Conservation (phyloP, 2,113 vertebrate species). For the Lepisosteus osseus region DNA sequence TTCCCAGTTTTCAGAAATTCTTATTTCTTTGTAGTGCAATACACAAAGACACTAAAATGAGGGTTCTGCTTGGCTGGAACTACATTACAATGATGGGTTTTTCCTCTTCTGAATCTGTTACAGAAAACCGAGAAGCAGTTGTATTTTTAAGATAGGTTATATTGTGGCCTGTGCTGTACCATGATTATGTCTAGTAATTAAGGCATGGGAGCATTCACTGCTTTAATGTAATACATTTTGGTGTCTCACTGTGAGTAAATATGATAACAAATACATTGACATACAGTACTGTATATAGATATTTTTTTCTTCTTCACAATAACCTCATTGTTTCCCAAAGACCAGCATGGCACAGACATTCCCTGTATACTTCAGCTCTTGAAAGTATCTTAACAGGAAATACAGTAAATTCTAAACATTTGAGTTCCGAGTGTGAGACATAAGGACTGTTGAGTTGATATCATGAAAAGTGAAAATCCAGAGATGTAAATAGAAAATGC, state of each 20-base stretch:
- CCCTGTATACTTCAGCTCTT: neutral
- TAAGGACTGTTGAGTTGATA: too few relatives aligned
- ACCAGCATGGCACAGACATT: neutral
- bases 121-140: neutral
- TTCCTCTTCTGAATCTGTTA: too few relatives aligned
- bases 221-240: neutral
- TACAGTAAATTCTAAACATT: neutral
- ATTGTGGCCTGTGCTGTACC: neutral
- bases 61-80: neutral
- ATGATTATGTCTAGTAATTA: neutral
- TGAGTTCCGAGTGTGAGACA: too few relatives aligned
- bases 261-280: too few relatives aligned
- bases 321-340: neutral
- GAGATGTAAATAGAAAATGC: neutral
- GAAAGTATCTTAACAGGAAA: neutral
- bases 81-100: too few relatives aligned
- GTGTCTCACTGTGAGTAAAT: too few relatives aligned
- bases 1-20: conserved; percentile 15
- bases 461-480: neutral
- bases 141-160: neutral
- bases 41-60: neutral
- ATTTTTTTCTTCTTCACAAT: too few relatives aligned
- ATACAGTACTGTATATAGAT: too few relatives aligned
- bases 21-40: neutral
- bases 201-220: too few relatives aligned